These are phyloP conservation scores for Aphelenchoides besseyi DNA, from an alignment of 1,140 invertebrate species.

Conservation along the genomic window DNA sequence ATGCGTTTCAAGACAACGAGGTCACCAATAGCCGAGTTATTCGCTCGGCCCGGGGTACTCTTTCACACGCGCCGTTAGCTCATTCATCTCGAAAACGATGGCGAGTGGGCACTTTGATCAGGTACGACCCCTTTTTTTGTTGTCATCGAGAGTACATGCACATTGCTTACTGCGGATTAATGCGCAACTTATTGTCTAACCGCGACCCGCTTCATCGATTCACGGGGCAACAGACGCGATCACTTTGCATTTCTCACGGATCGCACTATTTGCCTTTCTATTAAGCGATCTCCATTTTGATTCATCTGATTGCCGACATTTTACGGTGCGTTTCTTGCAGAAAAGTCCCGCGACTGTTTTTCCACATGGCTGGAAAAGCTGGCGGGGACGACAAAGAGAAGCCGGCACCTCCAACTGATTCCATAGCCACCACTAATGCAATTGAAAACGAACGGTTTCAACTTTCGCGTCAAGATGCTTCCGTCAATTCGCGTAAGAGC, in stretches of 20 bases:
- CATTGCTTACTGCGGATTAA: neutral
- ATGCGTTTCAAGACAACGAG: neutral
- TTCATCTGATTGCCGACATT: neutral
- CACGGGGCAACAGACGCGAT: no score
- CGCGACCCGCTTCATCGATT: neutral
- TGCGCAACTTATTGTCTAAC: conserved; percentile 1
- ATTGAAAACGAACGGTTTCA: conserved; percentile 45
- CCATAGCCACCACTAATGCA: conserved; percentile 25
- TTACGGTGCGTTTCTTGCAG: conserved; percentile 16
- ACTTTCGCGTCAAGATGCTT: conserved; percentile 43
- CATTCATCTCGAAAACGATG: neutral
- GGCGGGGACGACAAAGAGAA: conserved; percentile 25
- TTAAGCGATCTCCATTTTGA: neutral
- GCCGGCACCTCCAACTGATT: neutral
- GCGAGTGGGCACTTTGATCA: neutral
- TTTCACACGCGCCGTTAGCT: neutral
- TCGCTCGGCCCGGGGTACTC: neutral
- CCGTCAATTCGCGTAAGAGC: conserved; percentile 41
- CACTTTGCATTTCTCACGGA: conserved; percentile 1
- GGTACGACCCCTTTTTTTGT: neutral
- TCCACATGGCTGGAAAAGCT: conserved; percentile 32
- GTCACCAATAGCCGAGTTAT: neutral
- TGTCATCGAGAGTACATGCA: neutral
- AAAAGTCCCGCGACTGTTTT: conserved; percentile 22
- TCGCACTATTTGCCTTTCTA: neutral